A percentile compares a stretch with the other conserved stretches of the same genome.
Evolutionary conservation across 2,888 invertebrate species (phyloP).

Genomic region (Papilio elwesi): DNA sequence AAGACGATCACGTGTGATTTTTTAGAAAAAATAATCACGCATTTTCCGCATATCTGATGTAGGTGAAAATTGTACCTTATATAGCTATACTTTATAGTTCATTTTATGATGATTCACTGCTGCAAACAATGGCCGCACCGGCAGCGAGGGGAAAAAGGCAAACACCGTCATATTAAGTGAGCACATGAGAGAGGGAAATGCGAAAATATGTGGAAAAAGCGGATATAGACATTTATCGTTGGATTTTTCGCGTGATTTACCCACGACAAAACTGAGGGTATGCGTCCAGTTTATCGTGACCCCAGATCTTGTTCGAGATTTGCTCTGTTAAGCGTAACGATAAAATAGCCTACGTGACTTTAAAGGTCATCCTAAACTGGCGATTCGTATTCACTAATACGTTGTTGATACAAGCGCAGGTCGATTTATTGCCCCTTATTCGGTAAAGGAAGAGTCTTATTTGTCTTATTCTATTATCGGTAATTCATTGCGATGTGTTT

Average conservation of each 20-base stretch:
- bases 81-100: constrained; percentile 22
- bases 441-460: constrained; percentile 73
- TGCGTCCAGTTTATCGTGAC: constrained; percentile 58
- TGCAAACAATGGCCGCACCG: constrained; percentile 51
- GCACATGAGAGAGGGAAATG: constrained; percentile 83
- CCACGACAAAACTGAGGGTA: constrained; percentile 79
- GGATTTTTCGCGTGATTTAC: constrained; percentile 83
- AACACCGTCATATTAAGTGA: constrained; percentile 83
- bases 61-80: constrained; percentile 43
- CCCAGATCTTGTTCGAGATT: constrained; percentile 45
- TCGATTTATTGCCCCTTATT: constrained; percentile 79
- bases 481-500: constrained; percentile 64
- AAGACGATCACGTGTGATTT: constrained; percentile 45
- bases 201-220: constrained; percentile 84
- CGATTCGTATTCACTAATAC: constrained; percentile 71
- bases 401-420: constrained; percentile 77
- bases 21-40: constrained; percentile 51
- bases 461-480: constrained; percentile 76
- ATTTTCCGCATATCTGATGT: constrained; percentile 40
- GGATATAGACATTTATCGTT: constrained; percentile 83
- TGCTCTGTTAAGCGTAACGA: constrained; percentile 35
- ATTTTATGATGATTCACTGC: constrained; percentile 44
- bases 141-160: constrained; percentile 75
- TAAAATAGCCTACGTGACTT: constrained; percentile 37
- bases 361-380: constrained; percentile 55